Percentiles rank a stretch among this genome's conserved stretches.
phyloP scores from a whole-genome alignment of 2,113 vertebrate genomes.

The Zootoca vivipara region DNA sequence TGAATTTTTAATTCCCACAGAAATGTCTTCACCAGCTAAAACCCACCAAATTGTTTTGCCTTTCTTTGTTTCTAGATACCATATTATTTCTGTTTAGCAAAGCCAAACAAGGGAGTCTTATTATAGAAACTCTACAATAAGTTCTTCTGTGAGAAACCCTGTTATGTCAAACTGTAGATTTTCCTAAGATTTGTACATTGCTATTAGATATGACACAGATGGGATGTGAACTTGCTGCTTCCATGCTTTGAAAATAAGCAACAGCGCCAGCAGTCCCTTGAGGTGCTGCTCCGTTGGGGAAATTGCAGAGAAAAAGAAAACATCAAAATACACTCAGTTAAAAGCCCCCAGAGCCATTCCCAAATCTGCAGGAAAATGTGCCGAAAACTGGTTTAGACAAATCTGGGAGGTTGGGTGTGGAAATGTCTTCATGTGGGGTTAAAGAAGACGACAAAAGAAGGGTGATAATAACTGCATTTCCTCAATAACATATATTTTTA shows the following conservation, averaged over 20 bases:
- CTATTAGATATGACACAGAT: background rate
- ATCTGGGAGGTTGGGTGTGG: background rate
- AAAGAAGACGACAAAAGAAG: background rate
- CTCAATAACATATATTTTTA: background rate
- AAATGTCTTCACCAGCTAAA: background rate
- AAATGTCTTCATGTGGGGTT: background rate
- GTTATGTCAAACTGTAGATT: background rate
- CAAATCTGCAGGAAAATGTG: background rate
- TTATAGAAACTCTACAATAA: background rate
- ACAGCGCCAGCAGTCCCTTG: background rate
- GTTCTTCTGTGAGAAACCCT: background rate
- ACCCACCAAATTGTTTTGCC: background rate
- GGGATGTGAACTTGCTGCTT: background rate
- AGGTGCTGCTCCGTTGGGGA: background rate
- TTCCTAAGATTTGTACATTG: slow-evolving; percentile 5
- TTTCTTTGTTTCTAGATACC: background rate
- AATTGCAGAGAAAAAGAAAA: background rate
- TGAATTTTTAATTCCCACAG: background rate
- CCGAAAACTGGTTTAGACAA: background rate
- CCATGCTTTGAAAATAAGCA: background rate
- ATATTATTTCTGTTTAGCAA: background rate
- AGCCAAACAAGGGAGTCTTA: background rate
- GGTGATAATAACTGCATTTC: background rate
- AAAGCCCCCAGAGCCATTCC: background rate
- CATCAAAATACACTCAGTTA: background rate